A percentile compares a stretch with the other conserved stretches of the same genome.
Conservation (phyloP, 2,888 invertebrate species). For the Torymus aiolomorphi region DNA sequence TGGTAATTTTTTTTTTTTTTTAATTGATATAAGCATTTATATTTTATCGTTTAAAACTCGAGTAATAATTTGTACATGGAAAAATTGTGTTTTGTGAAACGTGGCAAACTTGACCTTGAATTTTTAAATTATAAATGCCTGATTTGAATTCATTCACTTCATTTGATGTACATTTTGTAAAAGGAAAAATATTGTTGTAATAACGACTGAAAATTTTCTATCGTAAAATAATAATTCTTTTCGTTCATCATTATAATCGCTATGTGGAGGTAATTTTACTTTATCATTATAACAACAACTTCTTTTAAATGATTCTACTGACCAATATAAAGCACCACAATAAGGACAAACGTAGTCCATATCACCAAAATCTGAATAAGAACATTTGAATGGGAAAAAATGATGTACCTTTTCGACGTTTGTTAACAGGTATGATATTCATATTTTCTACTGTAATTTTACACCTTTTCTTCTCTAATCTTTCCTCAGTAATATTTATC, state of each 20-base stretch:
- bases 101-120: constrained; percentile 1
- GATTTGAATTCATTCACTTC: neutral
- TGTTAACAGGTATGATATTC: too few species aligned
- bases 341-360: neutral
- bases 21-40: neutral
- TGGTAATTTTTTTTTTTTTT: neutral
- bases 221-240: neutral
- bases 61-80: constrained; percentile 5
- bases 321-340: neutral
- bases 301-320: constrained; percentile 4
- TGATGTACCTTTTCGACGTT: neutral
- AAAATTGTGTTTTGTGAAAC: neutral
- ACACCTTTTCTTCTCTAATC: too few species aligned
- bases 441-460: too few species aligned
- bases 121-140: constrained; percentile 6
- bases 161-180: neutral
- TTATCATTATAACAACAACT: too few species aligned
- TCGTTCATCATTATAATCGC: neutral
- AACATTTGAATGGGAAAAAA: neutral
- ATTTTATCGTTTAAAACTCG: neutral
- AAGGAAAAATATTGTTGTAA: constrained; percentile 14
- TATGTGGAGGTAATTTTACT: neutral
- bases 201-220: constrained; percentile 9
- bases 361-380: neutral
- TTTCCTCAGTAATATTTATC: neutral